Percentiles rank a stretch among this genome's conserved stretches.
Conservation (phyloP, 2,888 invertebrate species). For the Pharmacophagus antenor region DNA sequence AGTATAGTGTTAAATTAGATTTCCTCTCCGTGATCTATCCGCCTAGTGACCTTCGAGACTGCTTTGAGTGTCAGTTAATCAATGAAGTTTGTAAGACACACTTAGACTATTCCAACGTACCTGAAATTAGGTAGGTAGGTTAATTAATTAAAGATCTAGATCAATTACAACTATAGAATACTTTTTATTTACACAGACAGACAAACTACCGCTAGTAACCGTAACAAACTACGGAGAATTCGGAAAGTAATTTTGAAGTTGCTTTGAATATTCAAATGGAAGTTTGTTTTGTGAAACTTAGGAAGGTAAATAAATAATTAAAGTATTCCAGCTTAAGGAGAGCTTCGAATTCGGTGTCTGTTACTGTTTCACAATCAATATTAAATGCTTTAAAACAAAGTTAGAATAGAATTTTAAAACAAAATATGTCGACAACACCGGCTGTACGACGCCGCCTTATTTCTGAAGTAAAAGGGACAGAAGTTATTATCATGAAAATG, state of each 20-base stretch:
- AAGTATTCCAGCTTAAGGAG: conserved; percentile 9
- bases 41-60: no score
- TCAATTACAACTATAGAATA: no score
- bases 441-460: no score
- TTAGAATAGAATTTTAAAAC: background rate
- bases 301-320: conserved; percentile 22
- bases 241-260: conserved; percentile 23
- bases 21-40: no score
- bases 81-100: no score
- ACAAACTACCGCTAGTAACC: conserved; percentile 2
- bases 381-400: background rate
- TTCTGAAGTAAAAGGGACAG: no score
- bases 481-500: no score
- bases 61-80: no score
- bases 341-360: conserved; percentile 3
- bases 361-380: conserved; percentile 3
- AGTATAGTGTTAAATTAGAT: no score
- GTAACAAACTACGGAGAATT: conserved; percentile 10
- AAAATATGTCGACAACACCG: no score
- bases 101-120: no score
- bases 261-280: conserved; percentile 23
- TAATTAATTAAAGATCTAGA: no score
- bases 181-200: background rate
- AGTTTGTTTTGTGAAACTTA: conserved; percentile 24
- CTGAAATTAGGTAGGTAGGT: background rate